A percentile compares a stretch with the other conserved stretches of the same genome.
Conservation (phyloP, 2,888 invertebrate species). For the Cryptocephalus primarius region DNA sequence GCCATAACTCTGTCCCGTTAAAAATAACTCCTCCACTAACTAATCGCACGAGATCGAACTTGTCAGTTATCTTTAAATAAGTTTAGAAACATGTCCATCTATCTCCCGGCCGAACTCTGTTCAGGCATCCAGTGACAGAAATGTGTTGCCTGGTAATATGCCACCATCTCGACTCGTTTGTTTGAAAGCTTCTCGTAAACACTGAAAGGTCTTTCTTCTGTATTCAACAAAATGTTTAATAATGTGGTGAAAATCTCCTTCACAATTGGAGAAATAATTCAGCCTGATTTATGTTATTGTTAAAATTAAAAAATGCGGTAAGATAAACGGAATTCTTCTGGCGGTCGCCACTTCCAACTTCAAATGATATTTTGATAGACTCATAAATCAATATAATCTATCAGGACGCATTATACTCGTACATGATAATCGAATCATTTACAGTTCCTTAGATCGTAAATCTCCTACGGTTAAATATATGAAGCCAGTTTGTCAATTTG, state of each 20-base stretch:
- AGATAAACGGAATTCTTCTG: no score
- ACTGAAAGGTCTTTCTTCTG: neutral
- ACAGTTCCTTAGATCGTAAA: no score
- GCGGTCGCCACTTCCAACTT: no score
- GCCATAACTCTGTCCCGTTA: conserved; percentile 5
- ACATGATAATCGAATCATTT: no score
- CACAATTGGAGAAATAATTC: neutral
- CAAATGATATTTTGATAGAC: no score
- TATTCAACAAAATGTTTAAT: neutral
- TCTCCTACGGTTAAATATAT: no score
- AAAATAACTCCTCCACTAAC: conserved; percentile 16
- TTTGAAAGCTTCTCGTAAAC: conserved; percentile 7
- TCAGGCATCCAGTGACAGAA: conserved; percentile 16
- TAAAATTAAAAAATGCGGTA: no score
- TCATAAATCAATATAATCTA: no score
- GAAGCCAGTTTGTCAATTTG: no score
- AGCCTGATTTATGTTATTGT: neutral
- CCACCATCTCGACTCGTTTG: conserved; percentile 7
- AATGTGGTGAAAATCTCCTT: neutral
- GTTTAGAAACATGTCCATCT: conserved; percentile 22
- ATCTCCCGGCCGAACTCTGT: neutral
- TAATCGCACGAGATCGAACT: conserved; percentile 19
- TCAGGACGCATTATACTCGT: no score
- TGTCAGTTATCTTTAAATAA: conserved; percentile 22
- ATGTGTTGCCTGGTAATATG: conserved; percentile 13